Conservation (phyloP, 2,113 vertebrate genomes). For the Salminus brasiliensis region DNA sequence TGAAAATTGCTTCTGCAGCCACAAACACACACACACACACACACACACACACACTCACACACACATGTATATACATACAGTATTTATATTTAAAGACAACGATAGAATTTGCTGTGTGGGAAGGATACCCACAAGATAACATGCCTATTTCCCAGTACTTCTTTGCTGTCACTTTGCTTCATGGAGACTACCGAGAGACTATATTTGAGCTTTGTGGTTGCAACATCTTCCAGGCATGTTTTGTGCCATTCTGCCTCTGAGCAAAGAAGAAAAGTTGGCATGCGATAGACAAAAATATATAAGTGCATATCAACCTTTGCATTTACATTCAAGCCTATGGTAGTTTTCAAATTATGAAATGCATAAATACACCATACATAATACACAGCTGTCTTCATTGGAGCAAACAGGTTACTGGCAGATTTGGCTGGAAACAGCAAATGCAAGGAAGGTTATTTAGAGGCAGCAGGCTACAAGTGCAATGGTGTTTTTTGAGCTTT, state of each 20-base stretch:
- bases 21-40: too few species aligned
- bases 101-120: slow-evolving; percentile 64
- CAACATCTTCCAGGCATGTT: slow-evolving; percentile 11
- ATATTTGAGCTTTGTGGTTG: slow-evolving; percentile 17
- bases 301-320: neutral
- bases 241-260: neutral
- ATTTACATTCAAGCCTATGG: neutral
- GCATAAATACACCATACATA: neutral
- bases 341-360: neutral
- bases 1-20: neutral
- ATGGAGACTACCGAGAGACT: slow-evolving; percentile 53
- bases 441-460: too few species aligned
- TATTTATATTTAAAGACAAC: slow-evolving; percentile 62
- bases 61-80: slow-evolving; percentile 37
- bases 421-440: neutral
- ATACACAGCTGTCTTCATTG: neutral
- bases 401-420: neutral
- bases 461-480: neutral
- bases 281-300: neutral
- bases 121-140: slow-evolving; percentile 62
- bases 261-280: neutral
- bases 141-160: slow-evolving; percentile 61
- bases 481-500: neutral
- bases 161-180: slow-evolving; percentile 46
- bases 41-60: too few species aligned